Percentiles rank a stretch among this genome's conserved stretches.
These are phyloP conservation scores for Anseranas semipalmata DNA, from an alignment of 2,113 vertebrate species.

Conservation along the genomic window DNA sequence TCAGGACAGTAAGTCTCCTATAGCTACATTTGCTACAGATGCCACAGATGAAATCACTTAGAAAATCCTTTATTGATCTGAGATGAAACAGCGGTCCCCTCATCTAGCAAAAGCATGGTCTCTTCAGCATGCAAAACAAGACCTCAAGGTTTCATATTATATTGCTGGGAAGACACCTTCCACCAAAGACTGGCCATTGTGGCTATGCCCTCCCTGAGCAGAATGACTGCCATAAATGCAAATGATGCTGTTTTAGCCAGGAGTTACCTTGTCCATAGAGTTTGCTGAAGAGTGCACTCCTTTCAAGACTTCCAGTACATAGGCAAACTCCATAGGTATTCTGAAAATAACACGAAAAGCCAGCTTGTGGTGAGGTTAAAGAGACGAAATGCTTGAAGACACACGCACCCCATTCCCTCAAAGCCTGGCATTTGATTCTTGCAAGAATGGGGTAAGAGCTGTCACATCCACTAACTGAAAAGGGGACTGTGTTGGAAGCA, in stretches of 20 bases:
- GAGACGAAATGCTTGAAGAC: not conserved
- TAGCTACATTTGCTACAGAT: not conserved
- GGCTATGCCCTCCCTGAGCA: not conserved
- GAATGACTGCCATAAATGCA: not conserved
- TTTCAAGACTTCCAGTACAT: not conserved
- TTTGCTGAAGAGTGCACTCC: not conserved
- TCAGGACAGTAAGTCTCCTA: not conserved
- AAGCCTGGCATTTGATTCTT: not conserved
- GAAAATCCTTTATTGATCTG: not conserved
- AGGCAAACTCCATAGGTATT: not conserved
- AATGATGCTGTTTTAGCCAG: not conserved
- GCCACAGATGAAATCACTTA: not conserved
- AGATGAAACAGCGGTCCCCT: not conserved
- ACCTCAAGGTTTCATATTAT: not conserved
- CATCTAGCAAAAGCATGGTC: not conserved
- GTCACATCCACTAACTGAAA: not conserved
- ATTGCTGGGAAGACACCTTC: not conserved
- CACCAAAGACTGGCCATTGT: not conserved
- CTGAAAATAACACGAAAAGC: not conserved
- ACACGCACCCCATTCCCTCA: not conserved
- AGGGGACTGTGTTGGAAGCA: not conserved
- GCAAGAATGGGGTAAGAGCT: not conserved
- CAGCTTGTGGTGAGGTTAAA: not conserved
- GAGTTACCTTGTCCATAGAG: not conserved
- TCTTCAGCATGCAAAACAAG: not conserved